Conservation (phyloP, 2,113 vertebrate species). For the Athene cunicularia region DNA sequence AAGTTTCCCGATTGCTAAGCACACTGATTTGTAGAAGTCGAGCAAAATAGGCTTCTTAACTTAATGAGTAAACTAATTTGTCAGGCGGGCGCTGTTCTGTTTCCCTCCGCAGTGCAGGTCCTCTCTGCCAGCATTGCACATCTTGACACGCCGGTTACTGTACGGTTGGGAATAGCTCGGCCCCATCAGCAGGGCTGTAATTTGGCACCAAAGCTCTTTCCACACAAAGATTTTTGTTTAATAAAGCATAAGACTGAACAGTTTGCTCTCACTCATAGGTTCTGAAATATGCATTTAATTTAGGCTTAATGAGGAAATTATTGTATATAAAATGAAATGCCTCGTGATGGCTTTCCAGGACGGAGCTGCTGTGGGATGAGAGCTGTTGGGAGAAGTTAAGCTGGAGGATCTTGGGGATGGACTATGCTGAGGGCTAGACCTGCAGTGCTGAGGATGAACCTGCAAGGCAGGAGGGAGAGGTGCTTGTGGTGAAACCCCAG, state of each 20-base stretch:
- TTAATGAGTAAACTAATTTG: conserved; percentile 1
- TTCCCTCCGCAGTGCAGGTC: conserved; percentile 11
- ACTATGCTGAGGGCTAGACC: not conserved
- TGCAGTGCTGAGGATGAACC: not conserved
- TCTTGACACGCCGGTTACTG: not conserved
- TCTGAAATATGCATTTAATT: conserved; percentile 75
- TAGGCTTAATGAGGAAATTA: conserved; percentile 50
- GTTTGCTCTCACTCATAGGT: conserved; percentile 23
- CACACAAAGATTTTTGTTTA: conserved; percentile 16
- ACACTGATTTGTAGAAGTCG: not conserved
- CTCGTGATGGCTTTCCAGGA: not conserved
- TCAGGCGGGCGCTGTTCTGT: not conserved
- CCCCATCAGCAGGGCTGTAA: not conserved
- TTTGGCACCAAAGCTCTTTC: conserved; percentile 27
- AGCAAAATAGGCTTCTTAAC: not conserved
- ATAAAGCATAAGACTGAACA: conserved; percentile 38
- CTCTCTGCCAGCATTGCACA: not conserved
- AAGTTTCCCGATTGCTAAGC: not conserved
- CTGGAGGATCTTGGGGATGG: not conserved
- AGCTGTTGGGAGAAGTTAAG: not conserved
- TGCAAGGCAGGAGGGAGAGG: not conserved
- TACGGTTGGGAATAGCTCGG: not conserved
- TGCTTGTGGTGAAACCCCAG: not conserved
- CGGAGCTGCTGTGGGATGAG: not conserved
- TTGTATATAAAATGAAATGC: conserved; percentile 13